Base-by-base conservation (phyloP, 2,113 vertebrate species). In the Hemiprocne comata region DNA sequence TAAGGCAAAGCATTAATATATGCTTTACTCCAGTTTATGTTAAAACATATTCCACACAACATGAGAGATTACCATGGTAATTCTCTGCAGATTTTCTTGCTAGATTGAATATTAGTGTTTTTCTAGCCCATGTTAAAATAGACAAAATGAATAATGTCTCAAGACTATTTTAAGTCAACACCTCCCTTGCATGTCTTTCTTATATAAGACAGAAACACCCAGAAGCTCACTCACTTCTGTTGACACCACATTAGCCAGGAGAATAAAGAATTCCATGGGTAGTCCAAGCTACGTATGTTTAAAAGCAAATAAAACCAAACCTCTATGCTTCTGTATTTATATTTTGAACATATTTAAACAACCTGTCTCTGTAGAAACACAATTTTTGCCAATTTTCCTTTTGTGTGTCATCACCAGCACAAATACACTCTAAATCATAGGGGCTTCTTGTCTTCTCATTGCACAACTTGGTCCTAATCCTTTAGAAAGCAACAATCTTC, bases 41-140 rank as follows among this genome's bases (percentile, higher is more conserved):
- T 42, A 42, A 42, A 42, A 21, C 46, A 89, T 84, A 85, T 64
- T 74, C 62, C n/a, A 48, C 64, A 54, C 65, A 65, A 69, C 92
- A 90, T 76, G 57, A 34, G 19, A 83, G 89, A 95, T 98, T 94
- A 90, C 95, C 97, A 97, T 97, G 97, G 96, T 77, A 95, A 97
- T 94, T 88, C 65, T 92, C 90, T 38, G 89, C 50, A 76, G 48
- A 25, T 67, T 66, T 76, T 73, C 58, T 58, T 57, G 24, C 81
- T 91, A 91, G 93, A 71, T 76, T 64, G 90, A 77, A 74, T 84
- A 82, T 76, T 67, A 76, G 93, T 53, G 76, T 94, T 96, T 92
- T 96, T 97, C 97, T 76, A 94, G 87, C 87, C 92, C 46, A 14
- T 77, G n/a, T 84, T 96, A 96, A 97, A 96, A 97, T 72, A 96